Base-by-base conservation (phyloP, 1,140 invertebrate species). In the Calephelis virginiensis region DNA sequence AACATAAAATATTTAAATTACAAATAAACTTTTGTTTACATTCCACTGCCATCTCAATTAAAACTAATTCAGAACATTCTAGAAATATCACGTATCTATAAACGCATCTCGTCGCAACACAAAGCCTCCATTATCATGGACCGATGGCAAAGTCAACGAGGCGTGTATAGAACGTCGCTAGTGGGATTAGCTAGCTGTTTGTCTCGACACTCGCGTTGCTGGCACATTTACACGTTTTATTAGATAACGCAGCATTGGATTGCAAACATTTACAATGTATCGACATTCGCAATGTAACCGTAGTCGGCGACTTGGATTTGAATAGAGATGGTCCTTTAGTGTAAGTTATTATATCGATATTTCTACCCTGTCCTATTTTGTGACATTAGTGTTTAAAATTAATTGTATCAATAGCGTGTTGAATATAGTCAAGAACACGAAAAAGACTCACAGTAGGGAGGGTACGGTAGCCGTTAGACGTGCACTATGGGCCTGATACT, bases 91-190 rank as follows among this genome's bases (percentile, higher is more conserved):
- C 50, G 50, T 56, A 56, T 56, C 50, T 37, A 28, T 37, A 56
- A 56, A 56, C 17, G 10, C 9, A 28, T 56, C 9, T 56, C 50
- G 17, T 56, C 49, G 49, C 46, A 59, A 66, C 48, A 73, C 68
- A 73, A 73, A 68, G 68, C 40, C 72, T 63, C 63, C 53, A 68
- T 70, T 70, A 63, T 70, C 72, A 66, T 60, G 47, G 14, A 61
- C 53, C 68, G 46, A 70, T 70, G 61, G 50, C 48, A 62, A 61
- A 71, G 63, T 64, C 71, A 76, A 73, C 70, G 67, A 71, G 69
- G 67, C 66, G 66, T 71, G 66, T 61, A 65, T 56, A 38, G 38
- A 53, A 56, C 66, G 68, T 69, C 62, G 50, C 50, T 56, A 56
- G 50, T 56, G 50, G 50, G 50, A 56, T 56, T 56, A 56, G 50